phyloP scores from a whole-genome alignment of 2,113 vertebrate species.

The Eclectus roratus region DNA sequence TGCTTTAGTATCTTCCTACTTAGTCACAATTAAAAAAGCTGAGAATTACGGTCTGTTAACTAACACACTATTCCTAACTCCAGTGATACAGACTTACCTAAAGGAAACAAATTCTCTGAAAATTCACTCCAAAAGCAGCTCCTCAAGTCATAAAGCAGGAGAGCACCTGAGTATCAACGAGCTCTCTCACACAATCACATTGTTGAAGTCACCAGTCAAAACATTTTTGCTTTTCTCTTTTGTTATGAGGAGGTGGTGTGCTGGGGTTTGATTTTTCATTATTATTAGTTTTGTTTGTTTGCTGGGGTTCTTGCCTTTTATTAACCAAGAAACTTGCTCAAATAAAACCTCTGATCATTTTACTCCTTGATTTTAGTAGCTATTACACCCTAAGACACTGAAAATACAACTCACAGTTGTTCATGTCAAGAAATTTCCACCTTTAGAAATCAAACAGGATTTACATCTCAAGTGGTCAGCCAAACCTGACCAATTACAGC shows the following conservation, averaged over 20 bases:
- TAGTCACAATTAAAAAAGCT: slow-evolving; percentile 41
- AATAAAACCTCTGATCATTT: neutral
- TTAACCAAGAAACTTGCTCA: neutral
- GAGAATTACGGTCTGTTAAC: neutral
- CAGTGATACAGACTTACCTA: neutral
- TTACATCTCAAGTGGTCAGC: neutral
- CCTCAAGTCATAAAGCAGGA: neutral
- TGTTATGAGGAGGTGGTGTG: neutral
- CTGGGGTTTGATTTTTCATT: neutral
- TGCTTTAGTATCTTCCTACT: slow-evolving; percentile 25
- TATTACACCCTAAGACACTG: neutral
- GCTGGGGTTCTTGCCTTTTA: too few relatives aligned
- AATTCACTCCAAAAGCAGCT: neutral
- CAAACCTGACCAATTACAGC: neutral
- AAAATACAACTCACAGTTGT: neutral
- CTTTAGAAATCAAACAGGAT: neutral
- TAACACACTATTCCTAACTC: neutral
- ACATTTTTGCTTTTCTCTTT: neutral
- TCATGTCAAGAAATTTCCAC: neutral
- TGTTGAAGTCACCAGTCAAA: neutral
- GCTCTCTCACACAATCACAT: neutral
- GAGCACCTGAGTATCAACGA: neutral
- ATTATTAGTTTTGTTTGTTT: neutral
- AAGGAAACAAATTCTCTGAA: neutral
- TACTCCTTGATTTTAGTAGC: neutral